A percentile compares a stretch with the other conserved stretches of the same genome.
phyloP scores from a whole-genome alignment of 2,797 vertebrate species.

The Iguana delicatissima region DNA sequence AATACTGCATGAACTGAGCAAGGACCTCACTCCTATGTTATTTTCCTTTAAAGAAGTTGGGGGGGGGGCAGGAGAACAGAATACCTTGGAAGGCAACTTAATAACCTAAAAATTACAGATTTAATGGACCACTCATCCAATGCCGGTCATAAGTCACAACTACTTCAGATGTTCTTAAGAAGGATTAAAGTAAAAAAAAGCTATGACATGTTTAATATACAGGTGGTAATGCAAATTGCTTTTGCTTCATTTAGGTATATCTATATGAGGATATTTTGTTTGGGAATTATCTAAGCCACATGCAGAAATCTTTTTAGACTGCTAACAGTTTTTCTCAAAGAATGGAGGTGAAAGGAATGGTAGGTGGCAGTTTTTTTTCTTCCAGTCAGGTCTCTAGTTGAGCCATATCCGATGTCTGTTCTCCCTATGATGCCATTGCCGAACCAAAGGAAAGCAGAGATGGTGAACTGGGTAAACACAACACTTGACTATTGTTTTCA shows the following conservation, averaged over 20 bases:
- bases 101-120: constrained; percentile 46
- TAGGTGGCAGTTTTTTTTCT: constrained; percentile 12
- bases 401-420: background rate
- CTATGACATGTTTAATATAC: constrained; percentile 51
- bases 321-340: constrained; percentile 45
- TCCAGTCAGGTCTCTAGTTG: background rate
- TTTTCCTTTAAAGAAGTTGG: too few species aligned
- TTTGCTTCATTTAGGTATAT: constrained; percentile 56
- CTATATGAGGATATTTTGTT: constrained; percentile 50
- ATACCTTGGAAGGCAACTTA: too few species aligned
- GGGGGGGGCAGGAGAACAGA: too few species aligned
- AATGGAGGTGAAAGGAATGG: constrained; percentile 55
- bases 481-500: background rate
- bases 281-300: constrained; percentile 54
- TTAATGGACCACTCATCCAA: constrained; percentile 68
- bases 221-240: constrained; percentile 39
- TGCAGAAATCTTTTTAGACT: constrained; percentile 60
- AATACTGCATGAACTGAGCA: too few species aligned
- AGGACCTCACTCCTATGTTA: too few species aligned
- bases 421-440: background rate
- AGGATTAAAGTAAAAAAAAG: constrained; percentile 55
- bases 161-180: constrained; percentile 17
- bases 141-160: constrained; percentile 41
- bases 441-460: background rate
- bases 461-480: background rate